Percentiles rank a stretch among this genome's conserved stretches.
Evolutionary conservation across 1,140 invertebrate species (phyloP).

Genomic region (Aporrectodea caliginosa): DNA sequence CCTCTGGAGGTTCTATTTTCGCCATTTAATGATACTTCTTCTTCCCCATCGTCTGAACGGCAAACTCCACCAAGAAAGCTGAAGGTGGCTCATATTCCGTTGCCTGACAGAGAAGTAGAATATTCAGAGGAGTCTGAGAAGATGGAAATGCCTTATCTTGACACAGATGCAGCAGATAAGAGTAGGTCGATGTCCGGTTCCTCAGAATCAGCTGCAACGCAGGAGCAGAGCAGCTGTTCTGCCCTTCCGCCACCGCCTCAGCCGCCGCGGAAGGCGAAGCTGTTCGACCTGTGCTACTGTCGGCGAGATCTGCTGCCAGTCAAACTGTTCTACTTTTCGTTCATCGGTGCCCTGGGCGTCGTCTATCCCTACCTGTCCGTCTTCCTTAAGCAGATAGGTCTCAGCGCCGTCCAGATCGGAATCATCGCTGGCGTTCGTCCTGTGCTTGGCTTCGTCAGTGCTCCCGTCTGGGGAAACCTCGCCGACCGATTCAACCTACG

Average conservation of each 20-base stretch:
- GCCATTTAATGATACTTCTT: not conserved
- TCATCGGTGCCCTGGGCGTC: conserved; percentile 18
- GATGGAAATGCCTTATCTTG: not conserved
- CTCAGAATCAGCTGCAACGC: not conserved
- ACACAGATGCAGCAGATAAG: too few relatives aligned
- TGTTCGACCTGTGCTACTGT: not conserved
- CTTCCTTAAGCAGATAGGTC: conserved; percentile 28
- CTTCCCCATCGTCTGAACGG: not conserved
- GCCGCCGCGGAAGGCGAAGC: not conserved
- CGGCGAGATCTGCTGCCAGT: conserved; percentile 2
- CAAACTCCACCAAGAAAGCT: too few relatives aligned
- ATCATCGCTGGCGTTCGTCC: conserved; percentile 29
- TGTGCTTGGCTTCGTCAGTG: conserved; percentile 28
- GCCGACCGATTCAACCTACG: conserved; percentile 27
- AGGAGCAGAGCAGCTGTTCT: not conserved
- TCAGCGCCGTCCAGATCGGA: conserved; percentile 27
- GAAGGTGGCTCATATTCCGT: too few relatives aligned
- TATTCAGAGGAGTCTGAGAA: not conserved
- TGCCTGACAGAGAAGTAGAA: not conserved
- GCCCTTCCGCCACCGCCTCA: not conserved
- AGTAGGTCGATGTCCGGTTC: too few relatives aligned
- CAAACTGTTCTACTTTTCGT: conserved; percentile 31
- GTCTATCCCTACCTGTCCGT: conserved; percentile 23
- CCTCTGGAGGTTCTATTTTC: not conserved
- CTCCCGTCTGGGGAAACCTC: conserved; percentile 26